Conservation (phyloP, 2,797 vertebrate genomes). For the Premnoplex brunnescens region DNA sequence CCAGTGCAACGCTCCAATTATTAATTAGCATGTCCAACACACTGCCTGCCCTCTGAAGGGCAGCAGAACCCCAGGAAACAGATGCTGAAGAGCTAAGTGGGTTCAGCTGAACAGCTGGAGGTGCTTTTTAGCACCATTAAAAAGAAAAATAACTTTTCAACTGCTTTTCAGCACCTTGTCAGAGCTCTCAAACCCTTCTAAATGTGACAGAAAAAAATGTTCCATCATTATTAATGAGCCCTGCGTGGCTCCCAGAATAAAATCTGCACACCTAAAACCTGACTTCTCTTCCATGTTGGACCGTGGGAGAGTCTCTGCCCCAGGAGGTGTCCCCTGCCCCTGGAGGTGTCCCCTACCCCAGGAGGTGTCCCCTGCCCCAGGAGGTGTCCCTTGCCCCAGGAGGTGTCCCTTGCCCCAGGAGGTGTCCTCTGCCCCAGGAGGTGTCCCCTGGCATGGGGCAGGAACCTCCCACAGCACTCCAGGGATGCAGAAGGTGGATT, state of each 20-base stretch:
- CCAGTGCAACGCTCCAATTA: background rate
- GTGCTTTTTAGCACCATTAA: background rate
- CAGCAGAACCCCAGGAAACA: background rate
- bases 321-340: background rate
- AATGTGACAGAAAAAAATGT: background rate
- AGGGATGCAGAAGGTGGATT: no score
- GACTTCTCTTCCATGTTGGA: background rate
- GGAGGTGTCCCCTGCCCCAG: no score
- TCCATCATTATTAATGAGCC: background rate
- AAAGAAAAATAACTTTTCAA: background rate
- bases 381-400: background rate
- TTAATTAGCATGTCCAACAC: background rate
- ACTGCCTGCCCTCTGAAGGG: background rate
- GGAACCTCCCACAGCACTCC: no score
- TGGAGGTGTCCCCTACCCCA: no score
- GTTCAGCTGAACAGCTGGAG: background rate
- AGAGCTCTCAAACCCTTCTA: background rate
- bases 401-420: background rate
- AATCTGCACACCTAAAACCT: background rate
- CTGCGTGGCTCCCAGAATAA: background rate
- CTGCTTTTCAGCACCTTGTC: background rate
- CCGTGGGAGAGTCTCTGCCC: fast-evolving
- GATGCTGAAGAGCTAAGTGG: background rate
- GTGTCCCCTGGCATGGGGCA: background rate
- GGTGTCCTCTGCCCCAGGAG: no score